Percentiles rank a stretch among this genome's conserved stretches.
Evolutionary conservation across 2,888 invertebrate species (phyloP).

Genomic region (Petrolisthes cinctipes): DNA sequence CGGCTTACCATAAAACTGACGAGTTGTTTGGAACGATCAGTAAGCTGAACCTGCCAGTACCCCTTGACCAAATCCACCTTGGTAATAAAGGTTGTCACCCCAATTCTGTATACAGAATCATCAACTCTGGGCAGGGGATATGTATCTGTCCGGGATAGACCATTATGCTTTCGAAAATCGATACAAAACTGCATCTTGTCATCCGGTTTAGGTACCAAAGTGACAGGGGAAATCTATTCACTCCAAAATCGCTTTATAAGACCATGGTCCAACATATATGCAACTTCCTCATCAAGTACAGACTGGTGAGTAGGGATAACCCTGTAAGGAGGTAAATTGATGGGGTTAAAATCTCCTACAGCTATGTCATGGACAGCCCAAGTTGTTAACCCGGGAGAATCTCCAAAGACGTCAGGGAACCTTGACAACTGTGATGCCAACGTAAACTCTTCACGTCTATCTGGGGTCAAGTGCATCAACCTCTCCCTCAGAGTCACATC

Average conservation of each 20-base stretch:
- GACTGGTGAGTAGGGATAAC: neutral
- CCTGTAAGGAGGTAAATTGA: neutral
- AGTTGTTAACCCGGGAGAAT: neutral
- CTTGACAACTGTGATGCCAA: neutral
- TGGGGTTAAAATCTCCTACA: neutral
- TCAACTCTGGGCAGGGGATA: neutral
- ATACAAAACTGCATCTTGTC: neutral
- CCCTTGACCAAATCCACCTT: too few relatives aligned
- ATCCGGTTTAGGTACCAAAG: too few relatives aligned
- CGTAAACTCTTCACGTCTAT: too few relatives aligned
- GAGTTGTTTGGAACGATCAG: neutral
- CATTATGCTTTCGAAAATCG: too few relatives aligned
- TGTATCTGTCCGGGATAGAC: too few relatives aligned
- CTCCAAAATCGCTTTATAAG: neutral
- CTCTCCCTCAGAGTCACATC: too few relatives aligned
- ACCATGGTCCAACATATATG: neutral
- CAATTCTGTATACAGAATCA: too few relatives aligned
- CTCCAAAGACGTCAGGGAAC: neutral
- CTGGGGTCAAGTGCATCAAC: too few relatives aligned
- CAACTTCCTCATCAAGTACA: neutral
- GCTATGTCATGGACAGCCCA: neutral
- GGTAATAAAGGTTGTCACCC: too few relatives aligned
- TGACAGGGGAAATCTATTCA: neutral
- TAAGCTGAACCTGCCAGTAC: neutral
- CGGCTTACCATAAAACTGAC: too few relatives aligned